Base-by-base conservation (phyloP, 37 sponge, comb jelly and placozoan species). In the Agelas oroides region DNA sequence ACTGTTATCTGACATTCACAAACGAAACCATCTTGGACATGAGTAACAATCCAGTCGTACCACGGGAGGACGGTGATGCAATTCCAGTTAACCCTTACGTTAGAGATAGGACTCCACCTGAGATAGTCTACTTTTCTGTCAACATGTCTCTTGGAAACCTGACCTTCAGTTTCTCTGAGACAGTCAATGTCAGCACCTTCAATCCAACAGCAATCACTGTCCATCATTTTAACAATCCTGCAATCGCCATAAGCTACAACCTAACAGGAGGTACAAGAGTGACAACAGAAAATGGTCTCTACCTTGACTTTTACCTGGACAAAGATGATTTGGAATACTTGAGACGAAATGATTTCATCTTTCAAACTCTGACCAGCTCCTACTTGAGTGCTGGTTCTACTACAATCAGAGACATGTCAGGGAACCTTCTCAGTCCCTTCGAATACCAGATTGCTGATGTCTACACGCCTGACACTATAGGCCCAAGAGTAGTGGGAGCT, bases 101-200 rank as follows among this genome's bases (percentile, higher is more conserved):
- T 14, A 8, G 59, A 0, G 95, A 95, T 56, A 73, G 35, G 2
- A 95, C 86, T 14, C 36, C 85, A 32, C 95, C 95, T n/a, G 57
- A 59, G 6, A 80, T 95, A 38, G 69, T 83, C 39, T 73, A 34
- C 58, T 85, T 89, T 36, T 15, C 78, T n/a, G 90, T 95, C n/a
- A 88, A 89, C 84, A 95, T 95, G 95, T 80, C 95, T 1, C 62
- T 83, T 25, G 95, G 95, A 3, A 72, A 89, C 38, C 68, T 95
- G 18, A 73, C 87, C 36, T 70, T 95, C 18, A 34, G 63, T 5
- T 95, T 95, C 62, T 81, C 84, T 67, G 95, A 95, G 72, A 70
- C 90, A 23, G 95, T 95, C 70, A 89, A 95, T 65, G 82, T 95
- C 14, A 78, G 69, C 40, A 80, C 90, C 0, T 95, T 95, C 53